Evolutionary conservation across 2,888 invertebrate species (phyloP).

Genomic region (Petrolisthes manimaculis): DNA sequence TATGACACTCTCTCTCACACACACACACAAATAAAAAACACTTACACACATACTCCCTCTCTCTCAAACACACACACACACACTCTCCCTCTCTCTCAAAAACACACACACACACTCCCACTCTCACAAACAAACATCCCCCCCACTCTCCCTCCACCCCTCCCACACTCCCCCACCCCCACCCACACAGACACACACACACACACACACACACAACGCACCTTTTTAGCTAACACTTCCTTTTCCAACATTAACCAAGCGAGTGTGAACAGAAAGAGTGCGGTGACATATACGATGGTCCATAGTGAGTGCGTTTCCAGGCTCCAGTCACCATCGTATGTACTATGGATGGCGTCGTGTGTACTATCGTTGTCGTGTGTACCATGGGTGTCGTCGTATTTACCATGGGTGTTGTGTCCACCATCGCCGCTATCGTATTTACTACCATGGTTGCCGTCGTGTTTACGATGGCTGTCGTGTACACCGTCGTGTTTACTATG

Average conservation of each 20-base stretch:
- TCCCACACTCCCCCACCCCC: background rate
- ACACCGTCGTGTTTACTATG: background rate
- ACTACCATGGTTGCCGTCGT: background rate
- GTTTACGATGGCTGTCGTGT: background rate
- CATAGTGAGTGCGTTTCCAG: slow-evolving; percentile 60
- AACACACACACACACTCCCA: background rate
- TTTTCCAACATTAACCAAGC: slow-evolving; percentile 58
- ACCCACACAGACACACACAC: background rate
- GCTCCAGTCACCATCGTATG: slow-evolving; percentile 52
- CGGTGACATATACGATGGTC: slow-evolving; percentile 59
- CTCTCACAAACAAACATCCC: background rate
- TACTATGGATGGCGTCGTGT: too few species aligned
- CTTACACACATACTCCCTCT: background rate
- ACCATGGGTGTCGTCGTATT: too few species aligned
- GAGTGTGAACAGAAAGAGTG: slow-evolving; percentile 57
- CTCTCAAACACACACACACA: background rate
- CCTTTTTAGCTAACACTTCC: slow-evolving; percentile 49
- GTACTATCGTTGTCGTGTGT: too few species aligned
- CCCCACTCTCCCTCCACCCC: background rate
- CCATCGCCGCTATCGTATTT: background rate
- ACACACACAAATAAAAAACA: background rate
- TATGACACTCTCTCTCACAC: too few species aligned
- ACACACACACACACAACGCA: background rate
- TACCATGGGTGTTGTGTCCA: background rate
- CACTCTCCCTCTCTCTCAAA: background rate